Percentiles rank a stretch among this genome's conserved stretches.
Evolutionary conservation across 2,797 vertebrate genomes (phyloP).

Genomic region (Hypotaenidia philippensis): DNA sequence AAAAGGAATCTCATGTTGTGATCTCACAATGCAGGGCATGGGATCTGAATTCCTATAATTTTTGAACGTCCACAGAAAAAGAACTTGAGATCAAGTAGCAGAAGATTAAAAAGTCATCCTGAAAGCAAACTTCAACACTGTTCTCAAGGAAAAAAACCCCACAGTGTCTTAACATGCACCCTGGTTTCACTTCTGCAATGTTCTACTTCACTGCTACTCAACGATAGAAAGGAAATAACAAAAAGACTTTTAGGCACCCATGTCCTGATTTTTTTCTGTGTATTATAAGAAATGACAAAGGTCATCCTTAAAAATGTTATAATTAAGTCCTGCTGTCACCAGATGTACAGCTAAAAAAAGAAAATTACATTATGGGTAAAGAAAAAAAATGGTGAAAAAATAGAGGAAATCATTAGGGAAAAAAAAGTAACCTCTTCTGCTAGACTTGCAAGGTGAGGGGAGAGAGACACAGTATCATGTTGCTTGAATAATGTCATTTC

Average conservation of each 20-base stretch:
- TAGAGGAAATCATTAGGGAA: not conserved
- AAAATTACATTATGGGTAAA: not conserved
- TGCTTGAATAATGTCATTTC: not conserved
- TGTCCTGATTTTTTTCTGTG: not conserved
- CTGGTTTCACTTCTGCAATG: conserved; percentile 3
- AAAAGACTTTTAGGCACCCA: not conserved
- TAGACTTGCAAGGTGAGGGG: not conserved
- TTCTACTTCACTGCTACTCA: not conserved
- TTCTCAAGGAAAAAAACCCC: not conserved
- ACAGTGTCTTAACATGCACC: not conserved
- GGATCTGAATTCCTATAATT: not conserved
- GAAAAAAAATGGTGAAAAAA: not conserved
- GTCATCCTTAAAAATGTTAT: not conserved
- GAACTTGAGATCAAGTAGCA: not conserved
- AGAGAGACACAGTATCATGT: not conserved
- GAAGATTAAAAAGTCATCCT: conserved; percentile 6
- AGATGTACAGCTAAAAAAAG: not conserved
- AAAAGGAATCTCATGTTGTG: not conserved
- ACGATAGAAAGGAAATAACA: not conserved
- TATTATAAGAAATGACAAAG: not conserved
- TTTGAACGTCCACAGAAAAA: not conserved
- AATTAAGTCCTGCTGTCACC: not conserved
- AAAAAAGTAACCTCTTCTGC: not conserved
- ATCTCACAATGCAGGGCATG: not conserved
- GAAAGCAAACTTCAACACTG: not conserved